phyloP scores from a whole-genome alignment of 2,113 vertebrate species.

The Galemys pyrenaicus region DNA sequence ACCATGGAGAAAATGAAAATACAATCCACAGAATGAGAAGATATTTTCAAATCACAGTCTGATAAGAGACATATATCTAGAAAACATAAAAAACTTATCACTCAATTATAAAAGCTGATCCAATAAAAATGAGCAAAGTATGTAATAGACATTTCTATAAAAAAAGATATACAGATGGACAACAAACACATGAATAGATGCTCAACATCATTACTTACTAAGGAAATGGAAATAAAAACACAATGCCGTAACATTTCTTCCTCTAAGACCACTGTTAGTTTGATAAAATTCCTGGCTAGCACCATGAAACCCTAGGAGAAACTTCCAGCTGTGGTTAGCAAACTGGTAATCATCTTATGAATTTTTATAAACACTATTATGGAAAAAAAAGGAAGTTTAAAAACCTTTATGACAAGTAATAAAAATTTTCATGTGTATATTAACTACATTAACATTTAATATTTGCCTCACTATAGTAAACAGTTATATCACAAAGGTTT shows the following conservation, averaged over 20 bases:
- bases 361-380: background rate
- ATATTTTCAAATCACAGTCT: background rate
- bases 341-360: background rate
- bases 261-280: background rate
- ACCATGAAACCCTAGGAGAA: background rate
- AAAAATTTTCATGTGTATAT: background rate
- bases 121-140: background rate
- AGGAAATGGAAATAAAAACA: background rate
- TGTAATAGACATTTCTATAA: background rate
- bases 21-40: background rate
- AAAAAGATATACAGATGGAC: background rate
- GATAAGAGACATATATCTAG: background rate
- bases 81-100: background rate
- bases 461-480: background rate
- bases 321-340: background rate
- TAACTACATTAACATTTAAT: background rate
- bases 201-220: background rate
- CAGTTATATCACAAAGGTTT: background rate
- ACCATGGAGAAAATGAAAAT: background rate
- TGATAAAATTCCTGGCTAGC: constrained; percentile 42
- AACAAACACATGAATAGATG: background rate
- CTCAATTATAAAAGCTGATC: background rate
- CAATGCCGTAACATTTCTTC: background rate
- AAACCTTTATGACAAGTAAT: constrained; percentile 27
- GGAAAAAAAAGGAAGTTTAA: constrained; percentile 18